A percentile compares a stretch with the other conserved stretches of the same genome.
These are phyloP conservation scores for Balearica regulorum DNA, from an alignment of 2,797 vertebrate species.

Conservation along the genomic window DNA sequence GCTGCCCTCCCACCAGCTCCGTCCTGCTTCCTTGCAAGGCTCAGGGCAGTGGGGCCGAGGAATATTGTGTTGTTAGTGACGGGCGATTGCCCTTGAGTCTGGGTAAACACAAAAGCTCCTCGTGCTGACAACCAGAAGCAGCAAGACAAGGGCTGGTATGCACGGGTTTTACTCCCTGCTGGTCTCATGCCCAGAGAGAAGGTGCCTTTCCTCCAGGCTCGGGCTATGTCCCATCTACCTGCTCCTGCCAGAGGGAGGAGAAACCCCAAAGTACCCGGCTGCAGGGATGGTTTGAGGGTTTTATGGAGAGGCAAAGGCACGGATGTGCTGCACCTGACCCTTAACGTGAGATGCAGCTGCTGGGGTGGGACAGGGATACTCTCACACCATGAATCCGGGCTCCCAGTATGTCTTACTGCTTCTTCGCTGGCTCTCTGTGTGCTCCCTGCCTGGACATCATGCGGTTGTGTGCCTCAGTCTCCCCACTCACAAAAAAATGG, in stretches of 20 bases:
- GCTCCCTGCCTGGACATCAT: not conserved
- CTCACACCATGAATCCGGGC: not conserved
- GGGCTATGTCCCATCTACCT: not conserved
- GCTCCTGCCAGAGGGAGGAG: not conserved
- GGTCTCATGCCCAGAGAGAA: not conserved
- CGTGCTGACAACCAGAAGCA: conserved; percentile 19
- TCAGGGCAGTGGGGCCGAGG: not conserved
- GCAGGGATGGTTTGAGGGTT: not conserved
- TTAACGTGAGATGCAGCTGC: not conserved
- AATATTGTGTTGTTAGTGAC: conserved; percentile 59
- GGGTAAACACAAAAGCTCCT: conserved; percentile 4
- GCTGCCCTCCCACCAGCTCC: not conserved
- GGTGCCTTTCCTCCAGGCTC: not conserved
- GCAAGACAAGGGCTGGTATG: not conserved
- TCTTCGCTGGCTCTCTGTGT: accelerated
- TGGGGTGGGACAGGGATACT: not conserved
- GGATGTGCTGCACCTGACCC: not conserved
- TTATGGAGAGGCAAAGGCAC: not conserved
- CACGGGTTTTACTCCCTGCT: not conserved
- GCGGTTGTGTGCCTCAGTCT: not conserved
- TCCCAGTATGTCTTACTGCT: not conserved
- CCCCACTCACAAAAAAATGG: not conserved
- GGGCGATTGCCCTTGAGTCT: not conserved
- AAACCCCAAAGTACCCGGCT: not conserved
- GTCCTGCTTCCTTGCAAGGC: not conserved